These are phyloP conservation scores for Harpegnathos saltator DNA, from an alignment of 1,140 invertebrate genomes.

Conservation along the genomic window DNA sequence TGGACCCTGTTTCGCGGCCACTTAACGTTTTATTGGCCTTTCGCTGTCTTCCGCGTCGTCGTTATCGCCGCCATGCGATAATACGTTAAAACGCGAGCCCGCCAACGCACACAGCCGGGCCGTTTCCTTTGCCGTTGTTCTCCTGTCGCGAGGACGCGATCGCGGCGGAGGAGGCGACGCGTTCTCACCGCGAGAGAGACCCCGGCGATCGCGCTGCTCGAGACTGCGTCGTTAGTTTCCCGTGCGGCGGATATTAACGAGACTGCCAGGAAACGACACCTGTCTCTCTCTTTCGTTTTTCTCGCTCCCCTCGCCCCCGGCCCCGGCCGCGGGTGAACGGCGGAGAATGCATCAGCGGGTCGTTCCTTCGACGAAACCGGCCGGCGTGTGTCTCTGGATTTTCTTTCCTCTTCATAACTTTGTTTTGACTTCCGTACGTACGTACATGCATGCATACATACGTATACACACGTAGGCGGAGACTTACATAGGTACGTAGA, in stretches of 20 bases:
- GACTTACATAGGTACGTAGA: constrained; percentile 12
- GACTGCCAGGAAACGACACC: no score
- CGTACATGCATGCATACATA: no score
- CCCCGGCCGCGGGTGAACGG: not conserved
- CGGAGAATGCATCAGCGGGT: not conserved
- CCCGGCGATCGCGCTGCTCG: not conserved
- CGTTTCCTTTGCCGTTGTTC: not conserved
- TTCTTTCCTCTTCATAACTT: constrained; percentile 35
- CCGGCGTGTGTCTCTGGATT: constrained; percentile 37
- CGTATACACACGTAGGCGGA: no score
- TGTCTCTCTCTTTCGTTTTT: not conserved
- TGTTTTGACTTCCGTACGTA: constrained; percentile 59
- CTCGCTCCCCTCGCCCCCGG: no score
- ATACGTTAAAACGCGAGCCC: not conserved
- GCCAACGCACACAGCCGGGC: not conserved
- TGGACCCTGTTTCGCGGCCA: constrained; percentile 49
- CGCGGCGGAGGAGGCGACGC: not conserved
- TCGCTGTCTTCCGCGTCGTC: constrained; percentile 46
- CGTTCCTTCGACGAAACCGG: not conserved
- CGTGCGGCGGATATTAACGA: not conserved
- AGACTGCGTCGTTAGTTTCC: not conserved
- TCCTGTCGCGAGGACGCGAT: not conserved
- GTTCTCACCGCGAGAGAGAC: constrained; percentile 7
- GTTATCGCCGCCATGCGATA: constrained; percentile 37
- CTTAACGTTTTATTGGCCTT: constrained; percentile 64